Evolutionary conservation across 2,797 vertebrate species (phyloP), one percentile per base, ranked within the genome.

Genomic region (Cyprinella venusta): DNA sequence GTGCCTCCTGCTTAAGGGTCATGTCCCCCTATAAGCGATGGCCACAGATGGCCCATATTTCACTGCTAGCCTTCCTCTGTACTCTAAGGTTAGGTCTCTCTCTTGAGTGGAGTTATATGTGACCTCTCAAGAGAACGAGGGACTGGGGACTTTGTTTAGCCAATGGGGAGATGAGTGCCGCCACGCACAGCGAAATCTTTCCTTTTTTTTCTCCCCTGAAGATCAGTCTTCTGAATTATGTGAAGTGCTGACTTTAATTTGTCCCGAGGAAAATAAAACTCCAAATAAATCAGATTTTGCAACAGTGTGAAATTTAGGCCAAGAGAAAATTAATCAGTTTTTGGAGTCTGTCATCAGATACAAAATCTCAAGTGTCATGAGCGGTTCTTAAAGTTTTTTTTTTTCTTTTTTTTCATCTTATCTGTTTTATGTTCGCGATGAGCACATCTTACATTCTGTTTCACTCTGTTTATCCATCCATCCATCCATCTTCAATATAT

Each of bases 11-110:
- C 90, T 87, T 80, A 87, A 71, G 86, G 91, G 91, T 92, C 90
- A 90, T 76, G 88, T 90, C 87, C 85, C 87, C 85, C 83, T 87
- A 88, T 87, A 88, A 86, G 88, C 89, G 85, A 88, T 79, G 83
- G 86, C 89, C 91, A 92, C 93, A 94, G 90, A 91, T 92, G 89
- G 93, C 84, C 91, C 86, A 92, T 92, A 89, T 93, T 90, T 92
- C 91, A 92, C 91, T 86, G 82, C 86, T 85, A 86, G 87, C 88
- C 82, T 81, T 84, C 80, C 80, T 87, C 81, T 42, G 84, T 86
- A 84, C 21, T 24, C 84, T 84, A 21, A 72, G 86, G 82, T 87
- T 85, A 81, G 79, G 64, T 79, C 52, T 79, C 65, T 75, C 82
- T 78, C 79, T 52, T 76, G 68, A 80, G 65, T 24, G 64, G 67